A percentile compares a stretch with the other conserved stretches of the same genome.
Conservation (phyloP, 2,113 vertebrate genomes). For the Bufo gargarizans region DNA sequence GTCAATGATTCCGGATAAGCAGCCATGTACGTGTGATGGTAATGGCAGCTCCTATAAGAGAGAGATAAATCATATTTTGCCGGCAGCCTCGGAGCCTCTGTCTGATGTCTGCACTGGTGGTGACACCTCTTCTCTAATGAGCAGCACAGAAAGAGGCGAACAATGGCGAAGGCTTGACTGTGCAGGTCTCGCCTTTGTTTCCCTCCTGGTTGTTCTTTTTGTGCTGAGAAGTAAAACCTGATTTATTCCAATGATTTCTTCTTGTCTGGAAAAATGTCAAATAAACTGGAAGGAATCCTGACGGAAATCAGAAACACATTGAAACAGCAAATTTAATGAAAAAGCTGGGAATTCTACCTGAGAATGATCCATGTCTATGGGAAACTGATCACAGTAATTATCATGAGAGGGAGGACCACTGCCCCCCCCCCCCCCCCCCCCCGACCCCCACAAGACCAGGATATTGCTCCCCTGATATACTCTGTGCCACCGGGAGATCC, state of each 20-base stretch:
- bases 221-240: neutral
- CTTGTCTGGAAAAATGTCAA: neutral
- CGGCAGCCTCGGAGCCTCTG: neutral
- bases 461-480: too few species aligned
- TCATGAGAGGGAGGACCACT: too few species aligned
- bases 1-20: too few species aligned
- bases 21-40: too few species aligned
- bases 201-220: neutral
- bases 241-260: neutral
- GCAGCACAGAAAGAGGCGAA: neutral
- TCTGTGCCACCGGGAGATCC: too few species aligned
- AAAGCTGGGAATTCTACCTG: neutral
- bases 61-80: too few species aligned
- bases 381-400: neutral
- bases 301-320: slow-evolving; percentile 16
- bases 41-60: too few species aligned
- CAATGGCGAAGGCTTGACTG: neutral
- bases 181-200: neutral
- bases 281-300: slow-evolving; percentile 21
- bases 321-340: neutral
- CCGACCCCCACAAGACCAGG: too few species aligned
- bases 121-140: neutral
- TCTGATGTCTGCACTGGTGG: too few species aligned
- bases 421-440: neutral
- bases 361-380: neutral